Base-by-base conservation (phyloP, 2,113 vertebrate genomes). In the Acanthisitta chloris region DNA sequence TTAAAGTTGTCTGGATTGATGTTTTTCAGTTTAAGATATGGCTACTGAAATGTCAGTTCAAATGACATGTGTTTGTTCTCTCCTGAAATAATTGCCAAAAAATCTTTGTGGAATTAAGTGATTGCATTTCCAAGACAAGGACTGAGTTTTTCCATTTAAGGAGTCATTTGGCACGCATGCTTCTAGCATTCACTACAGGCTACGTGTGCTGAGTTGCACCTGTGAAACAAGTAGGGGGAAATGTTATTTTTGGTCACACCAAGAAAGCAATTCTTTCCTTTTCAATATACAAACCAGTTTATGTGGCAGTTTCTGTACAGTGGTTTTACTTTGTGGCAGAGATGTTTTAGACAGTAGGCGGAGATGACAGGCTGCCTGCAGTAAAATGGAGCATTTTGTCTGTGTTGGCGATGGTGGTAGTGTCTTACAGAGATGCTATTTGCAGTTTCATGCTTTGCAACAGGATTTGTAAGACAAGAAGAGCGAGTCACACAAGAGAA, bases 401-500 rank as follows among this genome's bases (percentile, higher is more conserved):
- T 2, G 0, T 2, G 2, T 33, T 76, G 49, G 34, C 3, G 1
- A 13, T 1, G 2, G 26, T 70, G 23, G 6, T 31, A 10, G 13
- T 42, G 46, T 77, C 59, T 81, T 48, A 57, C 0, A 3, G 64
- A 83, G 59, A 61, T 65, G 34, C 57, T 33, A 8, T 33, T 40
- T 42, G 25, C 52, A 43, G 16, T 54, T 78, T 49, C 51, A 58
- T 2, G 0, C 85, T 85, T 46, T 71, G 34, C 42, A 61, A 17
- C 10, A 78, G 38, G 40, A 46, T 92, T 71, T 78, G 8, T 49
- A 45, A 79, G 64, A 59, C 31, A n/a, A 0, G 45, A 48, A n/a
- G 17, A 61, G 3, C 0, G 1, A 72, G 8, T 36, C 24, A 40
- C 4, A 5, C 23, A 49, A 36, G 46, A 26, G 28, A 26, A 73